A percentile compares a stretch with the other conserved stretches of the same genome.
These are phyloP conservation scores for Crypturellus undulatus DNA, from an alignment of 2,113 vertebrate species.

Conservation along the genomic window DNA sequence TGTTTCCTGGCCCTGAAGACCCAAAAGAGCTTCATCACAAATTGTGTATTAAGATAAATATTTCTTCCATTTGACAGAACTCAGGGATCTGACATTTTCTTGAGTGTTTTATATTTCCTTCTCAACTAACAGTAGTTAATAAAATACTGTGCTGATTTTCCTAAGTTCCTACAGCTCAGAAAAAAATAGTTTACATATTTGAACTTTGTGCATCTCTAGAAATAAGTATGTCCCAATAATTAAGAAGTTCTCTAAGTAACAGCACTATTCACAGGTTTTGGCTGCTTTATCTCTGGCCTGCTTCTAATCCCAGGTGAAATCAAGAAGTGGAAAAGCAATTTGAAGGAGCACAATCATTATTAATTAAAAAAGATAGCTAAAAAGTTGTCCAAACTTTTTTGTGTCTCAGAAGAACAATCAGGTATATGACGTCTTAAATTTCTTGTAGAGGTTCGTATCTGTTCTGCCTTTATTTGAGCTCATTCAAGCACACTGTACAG, in stretches of 20 bases:
- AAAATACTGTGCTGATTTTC: background rate
- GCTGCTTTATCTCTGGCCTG: conserved; percentile 45
- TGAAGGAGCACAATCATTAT: conserved; percentile 11
- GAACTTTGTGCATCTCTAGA: conserved; percentile 21
- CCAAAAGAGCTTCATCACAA: background rate
- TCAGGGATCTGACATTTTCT: conserved; percentile 9
- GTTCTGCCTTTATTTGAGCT: background rate
- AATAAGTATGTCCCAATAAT: conserved; percentile 11
- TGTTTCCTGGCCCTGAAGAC: conserved; percentile 13
- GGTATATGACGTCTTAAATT: conserved; percentile 1
- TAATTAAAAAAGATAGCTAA: conserved; percentile 38
- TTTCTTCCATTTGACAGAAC: conserved; percentile 18
- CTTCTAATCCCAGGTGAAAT: conserved; percentile 54
- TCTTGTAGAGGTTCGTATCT: background rate
- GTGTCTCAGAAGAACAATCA: background rate
- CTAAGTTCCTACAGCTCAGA: conserved; percentile 1
- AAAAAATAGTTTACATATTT: background rate
- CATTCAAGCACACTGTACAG: background rate
- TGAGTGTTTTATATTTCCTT: background rate
- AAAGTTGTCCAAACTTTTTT: conserved; percentile 17
- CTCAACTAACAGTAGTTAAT: conserved; percentile 39
- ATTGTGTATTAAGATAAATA: background rate
- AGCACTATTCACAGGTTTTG: conserved; percentile 30
- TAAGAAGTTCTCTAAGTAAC: conserved; percentile 43
- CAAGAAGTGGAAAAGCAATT: conserved; percentile 39